phyloP scores from a whole-genome alignment of 2,888 invertebrate genomes.

The Merodon equestris region DNA sequence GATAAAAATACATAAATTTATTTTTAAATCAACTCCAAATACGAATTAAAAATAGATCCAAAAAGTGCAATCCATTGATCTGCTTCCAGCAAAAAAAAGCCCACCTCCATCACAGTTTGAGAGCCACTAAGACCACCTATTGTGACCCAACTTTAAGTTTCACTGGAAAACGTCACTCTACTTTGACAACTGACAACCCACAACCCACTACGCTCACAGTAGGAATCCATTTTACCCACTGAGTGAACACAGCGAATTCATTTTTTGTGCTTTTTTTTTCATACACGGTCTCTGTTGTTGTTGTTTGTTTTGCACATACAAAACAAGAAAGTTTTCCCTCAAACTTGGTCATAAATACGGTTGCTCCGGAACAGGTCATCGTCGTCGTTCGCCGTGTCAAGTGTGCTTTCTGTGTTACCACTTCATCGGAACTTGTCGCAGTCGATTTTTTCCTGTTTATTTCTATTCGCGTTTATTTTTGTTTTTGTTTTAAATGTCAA shows the following conservation, averaged over 20 bases:
- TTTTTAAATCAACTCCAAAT: too few species aligned
- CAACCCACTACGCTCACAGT: not conserved
- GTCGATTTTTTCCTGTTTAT: not conserved
- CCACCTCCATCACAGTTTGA: too few species aligned
- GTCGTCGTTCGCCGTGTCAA: constrained; percentile 49
- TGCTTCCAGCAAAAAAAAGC: too few species aligned
- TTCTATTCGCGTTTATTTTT: not conserved
- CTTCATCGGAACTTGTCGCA: too few species aligned
- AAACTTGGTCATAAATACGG: constrained; percentile 34
- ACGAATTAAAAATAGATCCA: too few species aligned
- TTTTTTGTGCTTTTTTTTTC: constrained; percentile 23
- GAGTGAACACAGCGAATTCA: constrained; percentile 33
- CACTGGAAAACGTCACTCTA: constrained; percentile 49
- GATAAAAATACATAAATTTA: too few species aligned
- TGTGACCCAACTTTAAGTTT: constrained; percentile 28
- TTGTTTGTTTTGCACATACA: constrained; percentile 30
- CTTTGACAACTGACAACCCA: constrained; percentile 17
- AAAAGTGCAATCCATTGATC: too few species aligned
- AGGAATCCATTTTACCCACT: not conserved
- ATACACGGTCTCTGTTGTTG: not conserved
- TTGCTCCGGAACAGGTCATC: constrained; percentile 54
- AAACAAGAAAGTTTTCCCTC: constrained; percentile 43
- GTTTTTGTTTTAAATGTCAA: too few species aligned
- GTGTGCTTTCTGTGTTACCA: constrained; percentile 28
- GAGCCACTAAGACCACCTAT: not conserved